phyloP scores from a whole-genome alignment of 2,113 vertebrate genomes.

The Natator depressus region DNA sequence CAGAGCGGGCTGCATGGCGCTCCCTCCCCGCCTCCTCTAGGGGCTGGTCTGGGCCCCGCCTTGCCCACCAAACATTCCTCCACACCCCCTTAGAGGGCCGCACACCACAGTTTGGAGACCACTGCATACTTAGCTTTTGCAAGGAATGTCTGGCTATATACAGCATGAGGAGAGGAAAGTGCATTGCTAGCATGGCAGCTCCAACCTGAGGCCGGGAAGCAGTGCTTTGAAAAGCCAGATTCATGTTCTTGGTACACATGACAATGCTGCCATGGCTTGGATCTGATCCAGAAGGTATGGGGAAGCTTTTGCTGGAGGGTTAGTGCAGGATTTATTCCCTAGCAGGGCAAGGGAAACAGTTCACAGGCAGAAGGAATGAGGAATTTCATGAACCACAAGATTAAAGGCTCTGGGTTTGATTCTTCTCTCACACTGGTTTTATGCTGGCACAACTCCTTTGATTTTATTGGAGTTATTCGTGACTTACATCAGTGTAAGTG shows the following conservation, averaged over 20 bases:
- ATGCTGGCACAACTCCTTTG: neutral
- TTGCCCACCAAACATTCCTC: no score
- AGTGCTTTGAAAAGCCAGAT: neutral
- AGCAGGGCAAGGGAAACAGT: neutral
- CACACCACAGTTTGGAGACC: neutral
- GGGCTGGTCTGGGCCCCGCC: no score
- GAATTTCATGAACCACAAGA: neutral
- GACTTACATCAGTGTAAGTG: no score
- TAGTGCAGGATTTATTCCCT: neutral
- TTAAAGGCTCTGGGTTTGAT: neutral
- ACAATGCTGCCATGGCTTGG: slow-evolving; percentile 14
- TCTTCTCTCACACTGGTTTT: neutral
- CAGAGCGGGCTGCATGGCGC: no score
- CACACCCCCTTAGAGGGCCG: no score
- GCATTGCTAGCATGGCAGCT: neutral
- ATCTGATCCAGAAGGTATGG: neutral
- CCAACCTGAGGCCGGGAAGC: neutral
- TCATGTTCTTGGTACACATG: neutral
- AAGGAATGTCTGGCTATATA: accelerated
- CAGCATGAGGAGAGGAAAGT: accelerated
- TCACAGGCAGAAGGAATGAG: neutral
- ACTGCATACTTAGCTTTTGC: neutral
- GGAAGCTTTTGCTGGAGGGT: neutral
- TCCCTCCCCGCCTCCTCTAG: no score
- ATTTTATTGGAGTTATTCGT: neutral